Base-by-base conservation (phyloP, 2,888 invertebrate species). In the Aphodius granarius region DNA sequence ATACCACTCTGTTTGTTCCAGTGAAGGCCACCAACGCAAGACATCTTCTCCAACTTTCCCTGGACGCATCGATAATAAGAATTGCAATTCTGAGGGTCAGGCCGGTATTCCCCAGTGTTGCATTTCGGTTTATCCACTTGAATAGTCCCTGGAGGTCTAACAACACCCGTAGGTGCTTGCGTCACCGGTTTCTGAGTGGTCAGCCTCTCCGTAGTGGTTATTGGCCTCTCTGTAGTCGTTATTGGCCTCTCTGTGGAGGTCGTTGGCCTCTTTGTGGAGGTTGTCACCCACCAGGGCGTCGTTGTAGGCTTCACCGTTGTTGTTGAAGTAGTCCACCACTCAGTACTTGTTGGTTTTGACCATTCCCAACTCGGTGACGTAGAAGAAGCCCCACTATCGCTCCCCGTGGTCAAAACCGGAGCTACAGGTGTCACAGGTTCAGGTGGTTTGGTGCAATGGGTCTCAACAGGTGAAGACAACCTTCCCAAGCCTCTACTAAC, bases 11-110 rank as follows among this genome's bases (percentile, higher is more conserved):
- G 83, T 19, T 88, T 86, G 80, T 95, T 94, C 95, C 95, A 96
- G 84, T 95, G 95, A 66, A 96, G 86, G 3, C 95, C 95, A 0
- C 93, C 92, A 0, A 95, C 93, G 83, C 96, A 96, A 79, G 90
- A 90, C 80, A 94, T 93, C 79, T 92, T 92, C 43, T 88, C 90
- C 83, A 94, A 87, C 75, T 92, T 91, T 0, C 95, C 95, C 0
- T 91, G 89, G 20, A 94, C 90, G 82, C 96, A 96, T 80, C 94
- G 91, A 80, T 92, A 91, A 84, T 94, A 96, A 0, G 92, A 90
- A 75, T 91, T 92, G 83, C 96, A 96, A 82, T 94, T 93, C 0
- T 86, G 87, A 0, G 91, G 89, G 76, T 94, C 93, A 0, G 92
- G 87, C 68, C 88, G n/a, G 79, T 90, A 89, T 78, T 89, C 86